Base-by-base conservation (phyloP, 1,140 invertebrate genomes). In the Drosophila arawakana region DNA sequence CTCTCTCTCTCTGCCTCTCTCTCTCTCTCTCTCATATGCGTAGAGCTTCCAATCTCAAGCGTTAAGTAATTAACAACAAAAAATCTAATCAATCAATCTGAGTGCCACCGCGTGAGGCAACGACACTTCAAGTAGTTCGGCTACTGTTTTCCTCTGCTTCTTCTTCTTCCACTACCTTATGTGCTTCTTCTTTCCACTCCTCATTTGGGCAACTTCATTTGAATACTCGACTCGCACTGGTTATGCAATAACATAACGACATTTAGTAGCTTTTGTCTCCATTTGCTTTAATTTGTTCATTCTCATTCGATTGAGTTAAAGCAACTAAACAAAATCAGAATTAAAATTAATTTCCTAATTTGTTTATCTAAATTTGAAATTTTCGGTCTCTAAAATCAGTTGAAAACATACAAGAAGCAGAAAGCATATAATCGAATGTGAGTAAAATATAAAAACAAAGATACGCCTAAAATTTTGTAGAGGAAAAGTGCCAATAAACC, bases 51-150 rank as follows among this genome's bases (percentile, higher is more conserved):
- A 80, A 65, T 69, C 68, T 83, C 67, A 63, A 85, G 81, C 78
- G 76, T 84, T 88, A 91, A 91, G 90, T 91, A 91, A 91, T 91
- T 91, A 91, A 91, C 90, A 81, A 83, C 54, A 18, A 57, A 11
- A 91, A 89, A 81, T 83, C 90, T 89, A 91, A 91, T 91, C 90
- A 91, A 91, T 91, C 90, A 91, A 91, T 89, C 81, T 78, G 76
- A 49, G 68, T 44, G 82, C 30, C 52, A 59, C 59, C 52, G 67
- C 59, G 49, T 73, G 68, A 66, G 75, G 77, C 75, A 55, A 55
- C 62, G 58, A 55, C 61, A 63, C 47, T 68, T 82, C 76, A 79
- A 85, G 79, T 88, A 82, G 82, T 88, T 79, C 39, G 76, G 83
- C 79, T 79, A 71, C 82, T 61, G 83, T 82, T 18, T 34, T 0